phyloP scores from a whole-genome alignment of 2,797 vertebrate species.

The Salmo trutta region DNA sequence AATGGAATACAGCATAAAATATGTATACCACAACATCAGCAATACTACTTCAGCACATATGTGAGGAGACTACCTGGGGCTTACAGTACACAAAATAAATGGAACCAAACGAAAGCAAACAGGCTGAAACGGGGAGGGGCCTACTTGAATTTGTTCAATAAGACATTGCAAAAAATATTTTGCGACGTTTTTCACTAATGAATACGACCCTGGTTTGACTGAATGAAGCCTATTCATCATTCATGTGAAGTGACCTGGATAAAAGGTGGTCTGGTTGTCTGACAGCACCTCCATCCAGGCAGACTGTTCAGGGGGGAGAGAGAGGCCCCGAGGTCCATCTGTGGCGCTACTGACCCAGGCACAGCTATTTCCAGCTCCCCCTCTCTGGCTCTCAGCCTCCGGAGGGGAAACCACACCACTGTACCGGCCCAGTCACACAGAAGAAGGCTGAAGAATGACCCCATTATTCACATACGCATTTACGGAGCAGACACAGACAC shows the following conservation, averaged over 20 bases:
- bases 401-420: conserved; percentile 64
- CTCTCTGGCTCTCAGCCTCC: conserved; percentile 56
- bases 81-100: too few relatives aligned
- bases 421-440: conserved; percentile 53
- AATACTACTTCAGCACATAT: too few relatives aligned
- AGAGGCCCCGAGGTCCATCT: conserved; percentile 43
- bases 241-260: too few relatives aligned
- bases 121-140: too few relatives aligned
- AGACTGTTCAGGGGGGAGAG: background rate
- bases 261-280: too few relatives aligned
- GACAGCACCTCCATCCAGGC: background rate
- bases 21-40: too few relatives aligned
- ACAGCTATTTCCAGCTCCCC: conserved; percentile 68
- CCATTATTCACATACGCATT: conserved; percentile 66
- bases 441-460: conserved; percentile 75
- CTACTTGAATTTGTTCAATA: too few relatives aligned
- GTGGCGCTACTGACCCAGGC: conserved; percentile 56
- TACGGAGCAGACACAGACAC: conserved; percentile 49
- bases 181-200: too few relatives aligned
- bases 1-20: too few relatives aligned
- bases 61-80: too few relatives aligned
- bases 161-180: too few relatives aligned
- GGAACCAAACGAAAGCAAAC: too few relatives aligned
- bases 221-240: background rate
- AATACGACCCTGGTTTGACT: background rate